These are phyloP conservation scores for Agrochola lychnidis DNA, from an alignment of 2,888 invertebrate species.

Conservation along the genomic window DNA sequence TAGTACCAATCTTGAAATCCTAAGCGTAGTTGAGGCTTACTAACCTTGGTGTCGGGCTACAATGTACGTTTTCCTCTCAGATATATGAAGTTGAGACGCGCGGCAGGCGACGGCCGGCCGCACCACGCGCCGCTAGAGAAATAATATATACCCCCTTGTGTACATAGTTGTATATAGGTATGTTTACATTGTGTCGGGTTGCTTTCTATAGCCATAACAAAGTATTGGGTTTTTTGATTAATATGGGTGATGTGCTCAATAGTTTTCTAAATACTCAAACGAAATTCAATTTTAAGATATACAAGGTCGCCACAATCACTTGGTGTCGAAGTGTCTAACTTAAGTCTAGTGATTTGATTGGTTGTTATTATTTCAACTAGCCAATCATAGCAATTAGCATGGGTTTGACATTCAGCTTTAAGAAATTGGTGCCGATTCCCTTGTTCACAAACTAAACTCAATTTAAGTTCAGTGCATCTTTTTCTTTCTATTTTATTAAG, in stretches of 20 bases:
- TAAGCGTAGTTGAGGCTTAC: constrained; percentile 43
- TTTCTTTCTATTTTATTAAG: no score
- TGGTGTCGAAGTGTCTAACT: no score
- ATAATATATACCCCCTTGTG: constrained; percentile 80
- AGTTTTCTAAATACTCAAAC: not conserved
- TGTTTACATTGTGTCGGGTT: constrained; percentile 84
- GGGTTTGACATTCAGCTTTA: not conserved
- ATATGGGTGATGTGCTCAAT: constrained; percentile 58
- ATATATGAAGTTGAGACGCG: constrained; percentile 83
- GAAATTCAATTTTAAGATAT: not conserved
- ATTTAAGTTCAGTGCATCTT: no score
- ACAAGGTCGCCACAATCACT: no score
- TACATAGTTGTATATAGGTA: constrained; percentile 89
- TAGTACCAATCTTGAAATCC: not conserved
- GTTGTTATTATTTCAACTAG: not conserved
- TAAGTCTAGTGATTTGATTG: no score
- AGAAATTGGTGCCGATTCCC: no score
- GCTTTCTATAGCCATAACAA: constrained; percentile 17
- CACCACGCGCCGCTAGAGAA: constrained; percentile 79
- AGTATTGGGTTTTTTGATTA: not conserved
- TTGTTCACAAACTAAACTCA: no score
- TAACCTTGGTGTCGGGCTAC: constrained; percentile 73
- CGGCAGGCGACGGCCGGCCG: constrained; percentile 84
- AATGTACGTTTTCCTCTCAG: constrained; percentile 76
- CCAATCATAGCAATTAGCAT: not conserved